These are phyloP conservation scores for Congeria kusceri DNA, from an alignment of 2,888 invertebrate genomes.

Conservation along the genomic window DNA sequence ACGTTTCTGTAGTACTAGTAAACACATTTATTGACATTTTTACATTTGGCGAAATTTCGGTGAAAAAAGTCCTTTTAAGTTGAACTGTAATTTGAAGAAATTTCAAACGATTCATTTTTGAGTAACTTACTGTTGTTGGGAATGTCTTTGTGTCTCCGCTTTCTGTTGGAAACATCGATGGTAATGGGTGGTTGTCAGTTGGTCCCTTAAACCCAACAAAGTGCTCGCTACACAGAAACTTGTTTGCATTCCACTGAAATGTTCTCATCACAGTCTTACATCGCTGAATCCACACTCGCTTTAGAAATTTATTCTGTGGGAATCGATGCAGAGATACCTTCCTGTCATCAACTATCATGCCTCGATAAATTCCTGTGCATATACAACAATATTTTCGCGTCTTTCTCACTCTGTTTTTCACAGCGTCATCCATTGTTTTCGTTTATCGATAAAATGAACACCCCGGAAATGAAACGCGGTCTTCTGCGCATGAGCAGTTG, in stretches of 20 bases:
- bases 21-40: too few relatives aligned
- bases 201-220: slow-evolving; percentile 6
- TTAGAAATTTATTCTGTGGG: slow-evolving; percentile 15
- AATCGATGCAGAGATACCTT: slow-evolving; percentile 16
- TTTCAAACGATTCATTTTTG: too few relatives aligned
- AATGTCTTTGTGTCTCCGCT: background rate
- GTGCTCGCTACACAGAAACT: slow-evolving; percentile 16
- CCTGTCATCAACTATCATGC: slow-evolving; percentile 9
- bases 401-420: background rate
- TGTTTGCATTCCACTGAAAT: slow-evolving; percentile 16
- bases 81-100: too few relatives aligned
- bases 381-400: slow-evolving; percentile 15
- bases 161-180: slow-evolving; percentile 8
- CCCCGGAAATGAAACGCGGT: too few relatives aligned
- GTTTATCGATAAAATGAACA: too few relatives aligned
- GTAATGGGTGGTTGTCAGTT: too few relatives aligned
- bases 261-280: slow-evolving; percentile 17
- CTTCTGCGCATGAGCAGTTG: too few relatives aligned
- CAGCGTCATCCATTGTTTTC: too few relatives aligned
- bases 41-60: too few relatives aligned
- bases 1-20: too few relatives aligned
- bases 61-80: too few relatives aligned
- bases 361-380: too few relatives aligned
- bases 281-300: slow-evolving; percentile 19
- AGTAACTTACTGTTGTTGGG: slow-evolving; percentile 4